Evolutionary conservation across 2,888 invertebrate species (phyloP), one percentile per base, ranked within the genome.

Genomic region (Portevinia maculata): DNA sequence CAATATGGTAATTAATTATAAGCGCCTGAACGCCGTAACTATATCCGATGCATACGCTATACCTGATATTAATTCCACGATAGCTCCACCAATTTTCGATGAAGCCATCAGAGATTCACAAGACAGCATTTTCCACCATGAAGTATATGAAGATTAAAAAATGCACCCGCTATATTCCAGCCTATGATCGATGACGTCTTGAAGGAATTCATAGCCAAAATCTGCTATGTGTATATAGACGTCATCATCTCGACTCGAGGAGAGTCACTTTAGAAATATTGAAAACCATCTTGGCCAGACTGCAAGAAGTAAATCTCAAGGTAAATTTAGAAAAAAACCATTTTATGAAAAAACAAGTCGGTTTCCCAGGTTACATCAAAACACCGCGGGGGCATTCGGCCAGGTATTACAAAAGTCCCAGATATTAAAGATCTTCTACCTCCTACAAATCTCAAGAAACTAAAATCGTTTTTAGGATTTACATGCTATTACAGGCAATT

Each of bases 401-500:
- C 34, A 5, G 34, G n/a, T n/a, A 34, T n/a, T 3, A 34, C 9
- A 34, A 34, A 34, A 5, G 34, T 34, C 34, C n/a, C 34, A 34
- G 53, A 32, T 11, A 53, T 34, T 0, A 13, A 17, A 15, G n/a
- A 53, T 9, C 13, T 53, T 17, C 41, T 30, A 9, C 41, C 39
- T 9, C 41, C 57, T 7, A 15, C 6, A 9, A 57, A 24, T 28
- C 57, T 57, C 11, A 39, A 57, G 21, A 41, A 19, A n/a, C 11
- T 57, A 2, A 39, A 57, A 9, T 32, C 32, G 2, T 41, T 41
- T 9, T 44, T 41, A 6, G 24, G 57, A 13, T 21, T 57, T 28
- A 37, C 37, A 2, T 48, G 67, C 79, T 1, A 84, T 74, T 8
- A 74, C 75, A 64, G 71, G 76, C 9, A 34, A 5, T 37, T 37